Evolutionary conservation across 2,888 invertebrate species (phyloP).

Genomic region (Phyllotreta cruciferae): DNA sequence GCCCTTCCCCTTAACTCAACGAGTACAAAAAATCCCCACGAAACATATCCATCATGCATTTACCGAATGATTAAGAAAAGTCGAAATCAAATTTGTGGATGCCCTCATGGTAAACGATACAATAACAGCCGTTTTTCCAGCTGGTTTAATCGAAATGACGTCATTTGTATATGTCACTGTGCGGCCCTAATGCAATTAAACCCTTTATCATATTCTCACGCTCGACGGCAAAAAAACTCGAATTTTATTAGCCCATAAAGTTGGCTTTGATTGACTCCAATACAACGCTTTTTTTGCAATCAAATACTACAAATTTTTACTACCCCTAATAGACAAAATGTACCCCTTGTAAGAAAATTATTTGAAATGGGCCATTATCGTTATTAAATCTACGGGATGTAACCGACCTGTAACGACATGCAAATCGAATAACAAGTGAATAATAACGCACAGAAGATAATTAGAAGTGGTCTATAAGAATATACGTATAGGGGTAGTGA

Average conservation of each 20-base stretch:
- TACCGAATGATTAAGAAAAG: constrained; percentile 4
- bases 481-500: constrained; percentile 46
- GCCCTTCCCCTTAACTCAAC: too few species aligned
- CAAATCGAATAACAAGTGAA: constrained; percentile 20
- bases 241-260: too few species aligned
- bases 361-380: too few species aligned
- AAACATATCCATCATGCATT: constrained; percentile 10
- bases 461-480: constrained; percentile 21
- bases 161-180: neutral
- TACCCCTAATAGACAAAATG: too few species aligned
- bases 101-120: constrained; percentile 18
- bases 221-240: too few species aligned
- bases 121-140: constrained; percentile 12
- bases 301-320: too few species aligned
- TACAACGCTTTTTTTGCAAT: too few species aligned
- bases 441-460: constrained; percentile 12
- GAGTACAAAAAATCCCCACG: too few species aligned
- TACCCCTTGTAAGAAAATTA: too few species aligned
- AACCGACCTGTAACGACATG: constrained; percentile 9
- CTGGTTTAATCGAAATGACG: constrained; percentile 13
- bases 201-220: too few species aligned
- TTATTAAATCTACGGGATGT: neutral
- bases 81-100: constrained; percentile 8
- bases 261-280: too few species aligned
- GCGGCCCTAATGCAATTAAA: constrained; percentile 12